Percentiles rank a stretch among this genome's conserved stretches.
Evolutionary conservation across 2,797 vertebrate genomes (phyloP).

Genomic region (Lophotriccus pileatus): DNA sequence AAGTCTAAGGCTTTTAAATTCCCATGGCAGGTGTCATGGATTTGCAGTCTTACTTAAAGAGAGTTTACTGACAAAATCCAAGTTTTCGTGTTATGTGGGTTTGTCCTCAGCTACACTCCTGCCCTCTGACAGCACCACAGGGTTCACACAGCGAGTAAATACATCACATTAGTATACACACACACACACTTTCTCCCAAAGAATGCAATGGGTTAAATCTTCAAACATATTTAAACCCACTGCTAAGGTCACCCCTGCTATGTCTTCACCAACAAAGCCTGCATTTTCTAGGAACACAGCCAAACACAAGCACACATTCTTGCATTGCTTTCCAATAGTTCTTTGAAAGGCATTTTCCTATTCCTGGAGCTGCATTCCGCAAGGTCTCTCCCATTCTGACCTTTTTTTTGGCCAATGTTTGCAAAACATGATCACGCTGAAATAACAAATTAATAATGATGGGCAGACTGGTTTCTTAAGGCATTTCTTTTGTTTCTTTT

Average conservation of each 20-base stretch:
- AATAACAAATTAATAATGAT: neutral
- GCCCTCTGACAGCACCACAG: neutral
- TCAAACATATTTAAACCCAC: neutral
- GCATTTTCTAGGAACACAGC: neutral
- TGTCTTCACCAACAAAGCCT: neutral
- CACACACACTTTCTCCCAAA: neutral
- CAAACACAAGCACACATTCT: neutral
- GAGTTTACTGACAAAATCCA: neutral
- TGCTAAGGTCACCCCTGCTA: neutral
- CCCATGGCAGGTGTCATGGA: neutral
- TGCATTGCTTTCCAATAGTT: neutral
- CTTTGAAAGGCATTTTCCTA: neutral
- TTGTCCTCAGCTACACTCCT: neutral
- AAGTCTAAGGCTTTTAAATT: neutral
- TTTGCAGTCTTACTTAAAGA: neutral
- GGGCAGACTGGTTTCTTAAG: neutral
- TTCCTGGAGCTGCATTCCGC: neutral
- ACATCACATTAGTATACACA: neutral
- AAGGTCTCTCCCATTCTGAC: neutral
- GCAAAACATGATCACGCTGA: neutral
- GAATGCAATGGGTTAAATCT: neutral
- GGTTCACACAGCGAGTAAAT: neutral
- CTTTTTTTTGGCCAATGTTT: neutral
- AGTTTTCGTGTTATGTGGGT: neutral
- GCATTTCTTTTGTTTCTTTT: neutral